Evolutionary conservation across 2,113 vertebrate species (phyloP).

Genomic region (Silurus meridionalis): DNA sequence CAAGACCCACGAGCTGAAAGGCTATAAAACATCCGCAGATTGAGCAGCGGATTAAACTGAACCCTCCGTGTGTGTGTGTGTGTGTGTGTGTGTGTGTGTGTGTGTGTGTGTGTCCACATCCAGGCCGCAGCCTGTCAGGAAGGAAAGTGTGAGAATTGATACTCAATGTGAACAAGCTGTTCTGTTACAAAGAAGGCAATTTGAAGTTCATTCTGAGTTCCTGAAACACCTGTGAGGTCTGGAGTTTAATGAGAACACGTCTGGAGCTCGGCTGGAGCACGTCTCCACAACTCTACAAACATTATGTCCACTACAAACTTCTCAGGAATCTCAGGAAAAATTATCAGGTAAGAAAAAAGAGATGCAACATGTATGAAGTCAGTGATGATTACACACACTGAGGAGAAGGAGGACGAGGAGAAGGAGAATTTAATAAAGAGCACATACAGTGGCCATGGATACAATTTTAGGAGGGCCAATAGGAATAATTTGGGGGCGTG

Average conservation of each 20-base stretch:
- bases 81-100: not conserved
- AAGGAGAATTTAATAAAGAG: not conserved
- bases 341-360: too few species aligned
- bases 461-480: not conserved
- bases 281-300: too few species aligned
- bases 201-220: not conserved
- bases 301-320: not conserved
- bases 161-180: not conserved
- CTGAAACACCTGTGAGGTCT: not conserved
- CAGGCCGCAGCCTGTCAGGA: not conserved
- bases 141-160: not conserved
- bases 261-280: not conserved
- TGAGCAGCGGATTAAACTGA: conserved; percentile 24
- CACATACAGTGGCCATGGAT: too few species aligned
- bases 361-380: not conserved
- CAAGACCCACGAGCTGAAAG: not conserved
- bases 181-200: conserved; percentile 18
- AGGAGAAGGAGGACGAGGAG: not conserved
- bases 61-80: not conserved
- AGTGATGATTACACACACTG: not conserved
- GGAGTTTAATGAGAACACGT: not conserved
- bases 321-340: not conserved
- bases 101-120: not conserved
- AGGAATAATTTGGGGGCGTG: not conserved
- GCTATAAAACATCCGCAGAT: conserved; percentile 17